These are phyloP conservation scores for Oceanodroma leucorhoa DNA, from an alignment of 2,797 vertebrate species.

Conservation along the genomic window DNA sequence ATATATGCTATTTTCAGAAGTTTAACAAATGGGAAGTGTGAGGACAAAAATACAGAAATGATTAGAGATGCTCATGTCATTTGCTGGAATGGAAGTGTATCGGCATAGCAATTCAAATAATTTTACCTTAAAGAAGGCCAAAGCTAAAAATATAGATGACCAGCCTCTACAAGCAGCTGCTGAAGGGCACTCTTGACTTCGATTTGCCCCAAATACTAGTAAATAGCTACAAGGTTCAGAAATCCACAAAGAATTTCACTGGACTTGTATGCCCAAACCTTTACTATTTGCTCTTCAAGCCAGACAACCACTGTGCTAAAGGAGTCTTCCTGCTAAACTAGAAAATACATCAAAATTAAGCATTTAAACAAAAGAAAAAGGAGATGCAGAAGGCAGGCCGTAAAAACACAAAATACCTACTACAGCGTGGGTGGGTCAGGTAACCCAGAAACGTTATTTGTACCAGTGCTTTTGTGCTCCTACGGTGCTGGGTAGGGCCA, in stretches of 20 bases:
- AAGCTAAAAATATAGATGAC: background rate
- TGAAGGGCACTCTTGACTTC: background rate
- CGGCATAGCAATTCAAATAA: background rate
- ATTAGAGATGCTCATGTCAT: background rate
- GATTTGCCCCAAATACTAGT: accelerated
- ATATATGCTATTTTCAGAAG: background rate
- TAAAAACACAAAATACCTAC: background rate
- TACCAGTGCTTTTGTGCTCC: background rate
- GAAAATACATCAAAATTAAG: background rate
- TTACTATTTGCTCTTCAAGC: background rate
- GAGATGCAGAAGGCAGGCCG: background rate
- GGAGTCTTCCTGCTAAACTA: background rate
- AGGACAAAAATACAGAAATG: background rate
- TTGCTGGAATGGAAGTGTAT: background rate
- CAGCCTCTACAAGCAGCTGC: background rate
- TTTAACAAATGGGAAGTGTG: background rate
- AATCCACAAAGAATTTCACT: background rate
- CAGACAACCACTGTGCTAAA: background rate
- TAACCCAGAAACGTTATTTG: background rate
- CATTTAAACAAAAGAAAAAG: background rate
- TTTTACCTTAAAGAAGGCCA: background rate
- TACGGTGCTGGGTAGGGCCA: background rate
- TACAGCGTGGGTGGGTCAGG: background rate
- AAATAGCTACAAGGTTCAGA: background rate
- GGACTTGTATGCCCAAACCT: background rate